These are phyloP conservation scores for Torymus texanus DNA, from an alignment of 2,888 invertebrate species.

Conservation along the genomic window DNA sequence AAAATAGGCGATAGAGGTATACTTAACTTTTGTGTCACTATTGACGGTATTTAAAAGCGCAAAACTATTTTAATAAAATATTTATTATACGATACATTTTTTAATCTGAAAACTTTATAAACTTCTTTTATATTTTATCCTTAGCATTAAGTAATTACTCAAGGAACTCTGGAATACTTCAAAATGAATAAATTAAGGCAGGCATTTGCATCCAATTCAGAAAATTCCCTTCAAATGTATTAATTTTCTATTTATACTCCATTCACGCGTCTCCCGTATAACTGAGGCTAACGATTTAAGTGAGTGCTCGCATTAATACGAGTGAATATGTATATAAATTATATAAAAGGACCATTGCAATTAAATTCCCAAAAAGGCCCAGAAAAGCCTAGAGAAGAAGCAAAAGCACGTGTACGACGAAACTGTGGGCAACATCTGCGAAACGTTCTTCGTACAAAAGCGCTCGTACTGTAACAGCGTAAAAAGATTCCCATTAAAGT, in stretches of 20 bases:
- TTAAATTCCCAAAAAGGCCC: conserved; percentile 35
- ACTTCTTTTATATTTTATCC: no score
- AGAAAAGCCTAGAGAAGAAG: background rate
- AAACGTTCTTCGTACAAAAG: conserved; percentile 11
- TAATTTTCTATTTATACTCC: conserved; percentile 42
- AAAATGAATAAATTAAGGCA: background rate
- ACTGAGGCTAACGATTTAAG: conserved; percentile 41
- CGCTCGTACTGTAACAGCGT: conserved; percentile 22
- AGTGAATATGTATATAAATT: background rate
- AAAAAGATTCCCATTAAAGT: conserved; percentile 54
- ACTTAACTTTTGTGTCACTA: no score
- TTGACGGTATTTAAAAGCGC: no score
- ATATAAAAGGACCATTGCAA: conserved; percentile 43
- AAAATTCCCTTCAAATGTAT: conserved; percentile 11
- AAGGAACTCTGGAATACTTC: no score
- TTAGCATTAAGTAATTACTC: no score
- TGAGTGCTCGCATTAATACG: conserved; percentile 13
- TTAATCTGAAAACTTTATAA: no score
- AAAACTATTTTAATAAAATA: no score
- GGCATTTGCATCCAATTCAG: conserved; percentile 8
- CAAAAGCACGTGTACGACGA: background rate
- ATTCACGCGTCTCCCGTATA: conserved; percentile 2
- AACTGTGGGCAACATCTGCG: conserved; percentile 21
- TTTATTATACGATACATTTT: no score
- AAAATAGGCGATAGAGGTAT: background rate